Percentiles rank a stretch among this genome's conserved stretches.
Evolutionary conservation across 2,888 invertebrate species (phyloP).

Genomic region (Nycteola revayana): DNA sequence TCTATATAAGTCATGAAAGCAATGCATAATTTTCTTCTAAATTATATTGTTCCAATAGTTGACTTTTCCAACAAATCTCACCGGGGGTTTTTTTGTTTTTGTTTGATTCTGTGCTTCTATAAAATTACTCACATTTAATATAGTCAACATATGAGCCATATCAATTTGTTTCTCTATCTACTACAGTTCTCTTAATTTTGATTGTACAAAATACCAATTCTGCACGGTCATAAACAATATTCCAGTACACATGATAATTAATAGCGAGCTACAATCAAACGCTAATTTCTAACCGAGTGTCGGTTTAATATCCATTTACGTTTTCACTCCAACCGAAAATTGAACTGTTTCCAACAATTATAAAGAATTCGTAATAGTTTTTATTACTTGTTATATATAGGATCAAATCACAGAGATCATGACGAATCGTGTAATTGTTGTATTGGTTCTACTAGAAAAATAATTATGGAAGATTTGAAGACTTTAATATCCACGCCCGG

Average conservation of each 20-base stretch:
- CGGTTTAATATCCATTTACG: constrained; percentile 22
- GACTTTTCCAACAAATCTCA: no score
- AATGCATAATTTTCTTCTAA: no score
- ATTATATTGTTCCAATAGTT: no score
- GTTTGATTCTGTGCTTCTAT: no score
- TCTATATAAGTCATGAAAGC: no score
- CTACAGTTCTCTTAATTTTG: no score
- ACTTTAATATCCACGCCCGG: constrained; percentile 63
- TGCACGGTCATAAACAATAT: constrained; percentile 7
- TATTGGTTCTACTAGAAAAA: constrained; percentile 76
- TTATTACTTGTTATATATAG: constrained; percentile 55
- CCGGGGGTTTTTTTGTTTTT: no score
- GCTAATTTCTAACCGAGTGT: constrained; percentile 21
- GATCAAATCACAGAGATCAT: constrained; percentile 60
- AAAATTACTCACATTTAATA: no score
- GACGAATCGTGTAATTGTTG: constrained; percentile 73
- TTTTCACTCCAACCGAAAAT: constrained; percentile 20
- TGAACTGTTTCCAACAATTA: constrained; percentile 43
- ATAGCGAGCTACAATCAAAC: constrained; percentile 20
- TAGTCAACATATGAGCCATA: no score
- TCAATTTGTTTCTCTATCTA: no score
- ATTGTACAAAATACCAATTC: constrained; percentile 5
- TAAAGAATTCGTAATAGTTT: constrained; percentile 54
- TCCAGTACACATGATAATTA: constrained; percentile 20
- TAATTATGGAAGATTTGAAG: constrained; percentile 68